Conservation (phyloP, 2,888 invertebrate species). For the Aleiodes testaceus region DNA sequence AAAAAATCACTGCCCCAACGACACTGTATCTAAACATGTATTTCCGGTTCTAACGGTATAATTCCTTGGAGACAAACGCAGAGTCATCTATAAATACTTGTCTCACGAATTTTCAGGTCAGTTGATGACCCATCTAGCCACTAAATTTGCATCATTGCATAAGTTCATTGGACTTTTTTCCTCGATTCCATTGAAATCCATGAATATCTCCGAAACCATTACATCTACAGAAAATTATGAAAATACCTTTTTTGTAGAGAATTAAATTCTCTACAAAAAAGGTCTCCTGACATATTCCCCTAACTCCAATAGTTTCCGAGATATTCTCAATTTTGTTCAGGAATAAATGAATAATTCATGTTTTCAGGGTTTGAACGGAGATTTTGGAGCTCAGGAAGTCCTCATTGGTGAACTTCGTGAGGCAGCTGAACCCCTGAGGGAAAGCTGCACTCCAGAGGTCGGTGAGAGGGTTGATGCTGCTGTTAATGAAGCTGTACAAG, state of each 20-base stretch:
- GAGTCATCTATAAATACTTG: constrained; percentile 27
- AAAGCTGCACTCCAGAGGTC: constrained; percentile 81
- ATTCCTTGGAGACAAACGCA: constrained; percentile 27
- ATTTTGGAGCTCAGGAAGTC: constrained; percentile 83
- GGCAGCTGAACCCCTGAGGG: constrained; percentile 83
- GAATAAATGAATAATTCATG: no score
- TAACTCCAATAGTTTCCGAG: no score
- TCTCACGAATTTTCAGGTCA: constrained; percentile 11
- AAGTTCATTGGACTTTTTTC: no score
- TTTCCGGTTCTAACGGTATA: constrained; percentile 31
- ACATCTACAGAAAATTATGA: no score
- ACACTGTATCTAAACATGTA: background rate
- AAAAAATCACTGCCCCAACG: no score
- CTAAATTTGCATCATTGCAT: constrained; percentile 27
- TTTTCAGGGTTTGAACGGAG: constrained; percentile 82
- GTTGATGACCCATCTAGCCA: constrained; percentile 23
- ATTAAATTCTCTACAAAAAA: no score
- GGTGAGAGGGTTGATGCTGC: constrained; percentile 83
- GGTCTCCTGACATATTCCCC: no score
- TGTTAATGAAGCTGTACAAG: constrained; percentile 84
- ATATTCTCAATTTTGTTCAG: no score
- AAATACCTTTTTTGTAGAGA: no score
- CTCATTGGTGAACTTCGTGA: constrained; percentile 81
- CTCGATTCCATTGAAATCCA: no score
- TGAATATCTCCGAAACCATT: no score